Conservation (phyloP, 2,797 vertebrate species). For the Sebastiscus albofasciatus region DNA sequence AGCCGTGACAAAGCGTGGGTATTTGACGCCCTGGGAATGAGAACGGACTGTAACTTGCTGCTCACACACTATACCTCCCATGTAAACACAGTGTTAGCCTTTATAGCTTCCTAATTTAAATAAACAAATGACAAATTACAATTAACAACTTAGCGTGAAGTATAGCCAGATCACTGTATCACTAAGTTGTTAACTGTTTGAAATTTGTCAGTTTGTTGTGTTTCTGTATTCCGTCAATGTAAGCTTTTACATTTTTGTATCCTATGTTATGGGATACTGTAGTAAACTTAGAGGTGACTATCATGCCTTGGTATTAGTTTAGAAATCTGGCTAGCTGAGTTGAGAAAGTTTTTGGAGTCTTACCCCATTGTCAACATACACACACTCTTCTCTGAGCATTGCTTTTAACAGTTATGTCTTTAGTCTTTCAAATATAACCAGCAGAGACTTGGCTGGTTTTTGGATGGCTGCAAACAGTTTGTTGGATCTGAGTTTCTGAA, state of each 20-base stretch:
- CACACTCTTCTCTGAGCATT: background rate
- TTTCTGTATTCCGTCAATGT: background rate
- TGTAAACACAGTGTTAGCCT: too few relatives aligned
- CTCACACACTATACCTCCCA: too few relatives aligned
- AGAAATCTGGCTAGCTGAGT: background rate
- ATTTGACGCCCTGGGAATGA: too few relatives aligned
- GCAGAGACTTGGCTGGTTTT: background rate
- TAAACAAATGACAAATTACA: too few relatives aligned
- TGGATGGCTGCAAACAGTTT: background rate
- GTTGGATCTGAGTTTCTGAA: background rate
- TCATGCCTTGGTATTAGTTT: background rate
- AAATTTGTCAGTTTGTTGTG: background rate
- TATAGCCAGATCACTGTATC: background rate
- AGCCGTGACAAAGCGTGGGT: too few relatives aligned
- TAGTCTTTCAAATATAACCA: background rate
- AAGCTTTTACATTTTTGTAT: background rate
- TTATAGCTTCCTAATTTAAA: too few relatives aligned
- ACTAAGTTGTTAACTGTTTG: background rate
- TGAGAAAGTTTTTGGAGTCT: background rate
- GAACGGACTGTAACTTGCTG: too few relatives aligned
- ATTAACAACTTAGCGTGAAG: too few relatives aligned
- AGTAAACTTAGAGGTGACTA: background rate
- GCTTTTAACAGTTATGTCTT: background rate
- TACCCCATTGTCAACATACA: background rate
- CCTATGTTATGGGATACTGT: background rate